phyloP scores from a whole-genome alignment of 1,140 invertebrate genomes.

The Bombus impatiens region DNA sequence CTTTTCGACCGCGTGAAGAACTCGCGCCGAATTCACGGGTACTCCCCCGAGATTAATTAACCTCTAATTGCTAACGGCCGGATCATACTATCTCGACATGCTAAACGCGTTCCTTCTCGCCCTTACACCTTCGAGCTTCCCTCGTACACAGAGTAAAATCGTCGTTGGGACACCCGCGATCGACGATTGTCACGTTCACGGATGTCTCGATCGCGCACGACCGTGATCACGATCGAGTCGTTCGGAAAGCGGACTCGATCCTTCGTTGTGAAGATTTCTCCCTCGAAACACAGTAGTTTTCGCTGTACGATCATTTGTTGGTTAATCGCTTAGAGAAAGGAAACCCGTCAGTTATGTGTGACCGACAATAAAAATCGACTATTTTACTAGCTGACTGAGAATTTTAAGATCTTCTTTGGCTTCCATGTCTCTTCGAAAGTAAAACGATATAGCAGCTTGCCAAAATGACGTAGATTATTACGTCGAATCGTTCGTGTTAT shows the following conservation, averaged over 20 bases:
- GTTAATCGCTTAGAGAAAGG: background rate
- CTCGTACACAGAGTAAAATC: conserved; percentile 42
- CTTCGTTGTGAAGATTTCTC: conserved; percentile 29
- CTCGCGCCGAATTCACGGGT: conserved; percentile 68
- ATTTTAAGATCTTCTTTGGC: conserved; percentile 23
- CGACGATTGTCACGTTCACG: background rate
- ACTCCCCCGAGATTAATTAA: conserved; percentile 73
- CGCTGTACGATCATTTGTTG: background rate
- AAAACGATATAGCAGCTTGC: conserved; percentile 6
- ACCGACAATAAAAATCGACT: background rate
- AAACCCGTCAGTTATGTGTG: background rate
- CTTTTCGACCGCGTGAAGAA: conserved; percentile 45
- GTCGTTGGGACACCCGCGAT: background rate
- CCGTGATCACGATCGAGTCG: conserved; percentile 23
- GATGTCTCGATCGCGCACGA: conserved; percentile 2
- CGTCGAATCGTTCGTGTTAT: too few species aligned
- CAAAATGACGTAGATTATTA: background rate
- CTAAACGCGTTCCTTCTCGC: conserved; percentile 56
- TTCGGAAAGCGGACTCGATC: conserved; percentile 6
- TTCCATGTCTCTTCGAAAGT: conserved; percentile 39
- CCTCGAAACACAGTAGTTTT: background rate
- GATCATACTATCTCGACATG: conserved; percentile 76
- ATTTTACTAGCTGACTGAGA: conserved; percentile 45
- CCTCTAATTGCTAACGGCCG: conserved; percentile 79
- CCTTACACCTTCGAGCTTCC: background rate